Base-by-base conservation (phyloP, 2,888 invertebrate genomes). In the Fragum whitleyi region DNA sequence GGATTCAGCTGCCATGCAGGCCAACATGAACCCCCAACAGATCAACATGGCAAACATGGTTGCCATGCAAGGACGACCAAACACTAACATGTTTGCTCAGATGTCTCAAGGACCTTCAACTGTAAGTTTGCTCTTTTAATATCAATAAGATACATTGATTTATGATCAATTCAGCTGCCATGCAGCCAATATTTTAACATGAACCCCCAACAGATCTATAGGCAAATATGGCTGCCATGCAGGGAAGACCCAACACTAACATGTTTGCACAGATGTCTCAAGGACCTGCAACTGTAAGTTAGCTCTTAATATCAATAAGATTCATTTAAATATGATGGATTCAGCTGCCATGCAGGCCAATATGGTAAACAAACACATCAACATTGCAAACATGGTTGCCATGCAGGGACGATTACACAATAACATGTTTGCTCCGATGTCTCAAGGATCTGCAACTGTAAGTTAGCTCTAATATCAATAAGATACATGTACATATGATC, bases 261-360 rank as follows among this genome's bases (percentile, higher is more conserved):
- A 85, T 88, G 83, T 82, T 85, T 39, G 76, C 84, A 14, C 83
- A 77, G 61, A 79, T 72, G 51, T 70, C n/a, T n/a, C n/a, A n/a
- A n/a, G 71, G 70, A 39, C 76, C 79, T 29, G 65, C 81, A 61
- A 74, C 83, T 57, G 81, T 85, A 28, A 51, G 69, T 29, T 21
- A n/a, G n/a, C n/a, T n/a, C n/a, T n/a, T n/a, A n/a, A n/a, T n/a
- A n/a, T n/a, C n/a, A n/a, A n/a, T n/a, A n/a, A n/a, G n/a, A 47
- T 47, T 59, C 21, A 6, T 53, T 26, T 68, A 68, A 67, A n/a
- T n/a, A n/a, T n/a, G n/a, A n/a, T n/a, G n/a, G n/a, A n/a, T 85
- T 80, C 85, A 87, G 89, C 91, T 26, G 92, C 91, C 11, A 91
- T 90, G 89, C 88, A 90, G 67, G 86, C 87, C n/a, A 87, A 84